A percentile compares a stretch with the other conserved stretches of the same genome.
Evolutionary conservation across 2,113 vertebrate species (phyloP).

Genomic region (Bettongia penicillata): DNA sequence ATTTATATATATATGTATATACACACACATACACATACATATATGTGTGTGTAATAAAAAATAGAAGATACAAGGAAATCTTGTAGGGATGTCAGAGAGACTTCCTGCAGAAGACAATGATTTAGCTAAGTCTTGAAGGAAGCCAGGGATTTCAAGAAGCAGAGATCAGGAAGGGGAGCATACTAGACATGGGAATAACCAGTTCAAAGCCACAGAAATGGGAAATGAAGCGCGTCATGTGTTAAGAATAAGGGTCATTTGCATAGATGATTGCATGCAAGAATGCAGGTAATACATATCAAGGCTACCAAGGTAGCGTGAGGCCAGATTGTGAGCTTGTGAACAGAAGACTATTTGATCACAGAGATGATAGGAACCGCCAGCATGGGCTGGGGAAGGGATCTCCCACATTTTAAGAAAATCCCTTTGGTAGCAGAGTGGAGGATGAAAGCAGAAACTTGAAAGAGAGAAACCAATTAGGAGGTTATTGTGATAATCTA

Average conservation of each 20-base stretch:
- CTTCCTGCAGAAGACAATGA: background rate
- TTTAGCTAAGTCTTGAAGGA: background rate
- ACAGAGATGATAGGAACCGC: background rate
- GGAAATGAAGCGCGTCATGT: background rate
- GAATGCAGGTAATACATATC: background rate
- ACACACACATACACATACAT: too few relatives aligned
- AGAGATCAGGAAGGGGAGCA: background rate
- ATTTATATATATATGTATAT: too few relatives aligned
- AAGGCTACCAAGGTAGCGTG: background rate
- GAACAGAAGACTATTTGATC: background rate
- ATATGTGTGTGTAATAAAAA: background rate
- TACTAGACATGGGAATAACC: background rate
- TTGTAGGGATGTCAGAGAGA: background rate
- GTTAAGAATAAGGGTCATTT: background rate
- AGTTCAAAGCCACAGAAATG: background rate
- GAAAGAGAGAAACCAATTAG: background rate
- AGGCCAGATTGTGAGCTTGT: background rate
- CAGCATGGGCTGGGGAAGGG: too few relatives aligned
- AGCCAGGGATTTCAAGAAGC: background rate
- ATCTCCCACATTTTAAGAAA: background rate
- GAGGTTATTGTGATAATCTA: background rate
- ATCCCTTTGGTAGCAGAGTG: background rate
- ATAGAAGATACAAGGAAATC: background rate
- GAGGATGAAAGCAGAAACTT: background rate
- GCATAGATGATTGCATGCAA: background rate